Conservation (phyloP, 2,888 invertebrate genomes). For the Drosophila bunnanda region DNA sequence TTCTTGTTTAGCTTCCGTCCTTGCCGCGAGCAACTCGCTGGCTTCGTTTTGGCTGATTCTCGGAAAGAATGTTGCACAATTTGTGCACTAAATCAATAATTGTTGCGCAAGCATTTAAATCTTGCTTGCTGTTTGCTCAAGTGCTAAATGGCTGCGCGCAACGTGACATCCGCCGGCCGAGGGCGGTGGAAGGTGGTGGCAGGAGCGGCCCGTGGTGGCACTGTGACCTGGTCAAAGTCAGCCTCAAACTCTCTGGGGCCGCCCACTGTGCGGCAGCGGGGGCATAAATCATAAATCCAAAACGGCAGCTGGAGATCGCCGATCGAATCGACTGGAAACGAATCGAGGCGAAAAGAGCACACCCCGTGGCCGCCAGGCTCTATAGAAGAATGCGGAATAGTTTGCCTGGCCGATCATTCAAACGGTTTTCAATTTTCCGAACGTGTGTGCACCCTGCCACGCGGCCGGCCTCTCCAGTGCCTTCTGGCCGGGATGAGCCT, state of each 20-base stretch:
- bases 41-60: conserved; percentile 53
- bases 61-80: conserved; percentile 64
- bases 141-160: conserved; percentile 50
- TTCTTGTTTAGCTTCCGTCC: conserved; percentile 58
- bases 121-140: conserved; percentile 48
- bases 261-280: conserved; percentile 63
- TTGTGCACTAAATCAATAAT: conserved; percentile 55
- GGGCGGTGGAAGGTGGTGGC: conserved; percentile 16
- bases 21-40: conserved; percentile 39
- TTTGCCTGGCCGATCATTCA: conserved; percentile 45
- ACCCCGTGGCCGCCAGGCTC: conserved; percentile 55
- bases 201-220: conserved; percentile 1
- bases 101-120: conserved; percentile 71
- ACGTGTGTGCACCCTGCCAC: conserved; percentile 36
- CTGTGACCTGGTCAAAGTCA: conserved; percentile 68
- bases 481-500: conserved; percentile 25
- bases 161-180: conserved; percentile 57
- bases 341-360: conserved; percentile 34
- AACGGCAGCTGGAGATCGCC: conserved; percentile 65
- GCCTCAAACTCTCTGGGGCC: conserved; percentile 29
- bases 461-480: conserved; percentile 17
- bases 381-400: conserved; percentile 72
- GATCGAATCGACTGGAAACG: conserved; percentile 33
- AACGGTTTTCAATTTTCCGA: conserved; percentile 59
- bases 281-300: conserved; percentile 75